A percentile compares a stretch with the other conserved stretches of the same genome.
These are phyloP conservation scores for Drosophila kanekoi DNA, from an alignment of 2,888 invertebrate species.

Conservation along the genomic window DNA sequence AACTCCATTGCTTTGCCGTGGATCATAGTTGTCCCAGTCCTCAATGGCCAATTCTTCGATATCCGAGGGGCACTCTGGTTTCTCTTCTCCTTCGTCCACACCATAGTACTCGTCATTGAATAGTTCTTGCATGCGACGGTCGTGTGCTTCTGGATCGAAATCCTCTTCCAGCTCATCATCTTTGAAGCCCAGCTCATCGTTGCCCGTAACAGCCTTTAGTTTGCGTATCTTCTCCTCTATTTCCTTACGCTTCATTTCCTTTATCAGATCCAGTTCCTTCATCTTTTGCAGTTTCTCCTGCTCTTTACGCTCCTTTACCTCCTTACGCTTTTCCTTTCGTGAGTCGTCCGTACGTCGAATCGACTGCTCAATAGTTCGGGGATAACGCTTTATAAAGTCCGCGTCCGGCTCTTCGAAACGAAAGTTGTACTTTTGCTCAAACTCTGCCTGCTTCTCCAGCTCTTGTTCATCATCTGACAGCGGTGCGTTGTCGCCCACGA, in stretches of 20 bases:
- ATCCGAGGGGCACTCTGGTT: conserved; percentile 93
- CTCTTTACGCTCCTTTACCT: conserved; percentile 90
- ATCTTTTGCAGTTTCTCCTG: conserved; percentile 92
- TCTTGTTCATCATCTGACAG: conserved; percentile 92
- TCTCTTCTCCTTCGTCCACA: conserved; percentile 89
- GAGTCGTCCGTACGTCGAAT: conserved; percentile 92
- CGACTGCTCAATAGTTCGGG: conserved; percentile 93
- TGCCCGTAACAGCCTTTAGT: conserved; percentile 95
- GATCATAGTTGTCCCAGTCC: conserved; percentile 85
- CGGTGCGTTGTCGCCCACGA: conserved; percentile 87
- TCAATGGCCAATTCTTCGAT: conserved; percentile 87
- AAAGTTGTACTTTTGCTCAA: conserved; percentile 98
- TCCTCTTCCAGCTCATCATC: conserved; percentile 94
- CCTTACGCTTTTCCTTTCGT: conserved; percentile 91
- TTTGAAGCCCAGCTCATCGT: conserved; percentile 87
- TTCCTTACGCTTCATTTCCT: conserved; percentile 94
- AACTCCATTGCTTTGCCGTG: conserved; percentile 86
- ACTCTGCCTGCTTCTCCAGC: conserved; percentile 93
- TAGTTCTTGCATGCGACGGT: conserved; percentile 93
- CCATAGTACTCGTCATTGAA: conserved; percentile 96
- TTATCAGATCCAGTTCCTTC: conserved; percentile 94
- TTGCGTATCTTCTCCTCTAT: conserved; percentile 95
- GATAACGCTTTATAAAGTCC: conserved; percentile 96
- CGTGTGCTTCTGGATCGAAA: conserved; percentile 95
- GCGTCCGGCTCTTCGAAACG: conserved; percentile 98